phyloP scores from a whole-genome alignment of 2,797 vertebrate species.

The Triplophysa yarkandensis region DNA sequence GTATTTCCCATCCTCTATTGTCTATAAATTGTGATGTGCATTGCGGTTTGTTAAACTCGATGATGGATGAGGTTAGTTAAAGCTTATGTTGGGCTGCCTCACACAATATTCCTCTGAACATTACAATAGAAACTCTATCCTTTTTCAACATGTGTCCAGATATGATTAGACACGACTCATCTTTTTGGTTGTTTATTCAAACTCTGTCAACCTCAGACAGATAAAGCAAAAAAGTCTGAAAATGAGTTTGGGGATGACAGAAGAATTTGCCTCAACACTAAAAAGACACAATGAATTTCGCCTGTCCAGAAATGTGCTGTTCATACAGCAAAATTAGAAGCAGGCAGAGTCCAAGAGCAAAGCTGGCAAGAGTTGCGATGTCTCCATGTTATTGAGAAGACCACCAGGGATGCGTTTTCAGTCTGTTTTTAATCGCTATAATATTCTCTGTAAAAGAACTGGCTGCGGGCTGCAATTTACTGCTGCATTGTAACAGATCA shows the following conservation, averaged over 20 bases:
- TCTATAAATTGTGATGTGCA: neutral
- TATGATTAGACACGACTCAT: constrained; percentile 12
- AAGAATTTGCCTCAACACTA: constrained; percentile 40
- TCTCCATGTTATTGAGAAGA: constrained; percentile 56
- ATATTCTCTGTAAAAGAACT: constrained; percentile 54
- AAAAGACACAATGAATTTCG: constrained; percentile 49
- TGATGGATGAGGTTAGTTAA: constrained; percentile 37
- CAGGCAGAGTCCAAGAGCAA: constrained; percentile 50
- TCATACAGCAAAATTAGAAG: constrained; percentile 52
- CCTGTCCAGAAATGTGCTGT: constrained; percentile 46
- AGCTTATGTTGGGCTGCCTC: constrained; percentile 1
- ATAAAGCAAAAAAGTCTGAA: constrained; percentile 38
- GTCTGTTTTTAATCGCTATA: constrained; percentile 58
- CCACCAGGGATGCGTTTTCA: constrained; percentile 57
- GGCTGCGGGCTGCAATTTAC: constrained; percentile 55
- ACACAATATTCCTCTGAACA: constrained; percentile 10
- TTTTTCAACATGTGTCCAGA: constrained; percentile 4
- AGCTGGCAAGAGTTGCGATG: constrained; percentile 48
- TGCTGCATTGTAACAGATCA: constrained; percentile 53
- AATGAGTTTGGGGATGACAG: constrained; percentile 47
- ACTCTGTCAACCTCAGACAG: constrained; percentile 2
- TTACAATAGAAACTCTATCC: neutral
- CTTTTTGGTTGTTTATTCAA: constrained; percentile 27
- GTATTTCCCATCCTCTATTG: neutral
- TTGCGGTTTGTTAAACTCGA: neutral